phyloP scores from a whole-genome alignment of 2,113 vertebrate species.

The Pipa parva region DNA sequence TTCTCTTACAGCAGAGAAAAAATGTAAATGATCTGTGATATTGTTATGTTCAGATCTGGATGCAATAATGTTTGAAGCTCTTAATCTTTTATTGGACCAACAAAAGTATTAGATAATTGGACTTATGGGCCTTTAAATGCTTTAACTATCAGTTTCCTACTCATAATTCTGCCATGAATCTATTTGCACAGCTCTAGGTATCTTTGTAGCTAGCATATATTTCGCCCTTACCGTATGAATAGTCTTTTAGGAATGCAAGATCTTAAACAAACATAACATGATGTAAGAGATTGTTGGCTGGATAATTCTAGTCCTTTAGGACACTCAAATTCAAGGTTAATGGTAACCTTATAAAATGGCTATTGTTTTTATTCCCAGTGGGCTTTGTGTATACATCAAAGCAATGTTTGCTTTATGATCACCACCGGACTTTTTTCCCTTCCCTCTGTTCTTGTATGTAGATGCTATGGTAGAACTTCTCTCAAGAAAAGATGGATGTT shows the following conservation, averaged over 20 bases:
- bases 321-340: too few relatives aligned
- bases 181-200: not conserved
- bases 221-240: not conserved
- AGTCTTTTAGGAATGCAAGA: too few relatives aligned
- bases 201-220: not conserved
- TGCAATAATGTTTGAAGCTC: slow-evolving; percentile 23
- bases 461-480: too few relatives aligned
- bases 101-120: slow-evolving; percentile 18
- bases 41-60: slow-evolving; percentile 20
- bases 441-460: too few relatives aligned
- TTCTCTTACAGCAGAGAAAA: slow-evolving; percentile 1
- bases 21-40: slow-evolving; percentile 30
- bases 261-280: too few relatives aligned
- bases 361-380: too few relatives aligned
- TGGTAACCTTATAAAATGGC: too few relatives aligned
- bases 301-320: too few relatives aligned
- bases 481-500: too few relatives aligned
- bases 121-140: slow-evolving; percentile 16
- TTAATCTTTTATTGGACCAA: slow-evolving; percentile 29
- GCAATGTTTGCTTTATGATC: too few relatives aligned
- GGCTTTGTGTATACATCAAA: too few relatives aligned
- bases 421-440: too few relatives aligned
- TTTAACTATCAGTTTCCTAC: slow-evolving; percentile 15
- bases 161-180: slow-evolving; percentile 8
- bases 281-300: not conserved